A percentile compares a stretch with the other conserved stretches of the same genome.
phyloP scores from a whole-genome alignment of 1,140 invertebrate species.

The Panagrolaimus sp. region DNA sequence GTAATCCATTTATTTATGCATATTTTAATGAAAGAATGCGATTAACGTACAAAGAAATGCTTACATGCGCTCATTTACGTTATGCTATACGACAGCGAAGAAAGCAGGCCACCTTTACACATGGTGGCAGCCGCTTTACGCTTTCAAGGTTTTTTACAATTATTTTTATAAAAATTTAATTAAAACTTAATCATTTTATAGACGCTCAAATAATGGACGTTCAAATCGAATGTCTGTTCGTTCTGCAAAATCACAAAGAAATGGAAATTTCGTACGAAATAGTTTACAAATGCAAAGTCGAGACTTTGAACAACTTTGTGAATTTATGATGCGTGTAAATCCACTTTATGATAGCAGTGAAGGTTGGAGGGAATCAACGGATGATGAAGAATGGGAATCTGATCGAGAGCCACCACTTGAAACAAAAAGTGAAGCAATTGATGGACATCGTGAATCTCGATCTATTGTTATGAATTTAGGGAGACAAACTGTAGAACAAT shows the following conservation, averaged over 20 bases:
- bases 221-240: conserved; percentile 43
- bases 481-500: conserved; percentile 47
- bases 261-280: conserved; percentile 54
- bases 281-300: conserved; percentile 54
- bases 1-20: conserved; percentile 54
- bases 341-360: conserved; percentile 54
- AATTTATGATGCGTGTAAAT: conserved; percentile 56
- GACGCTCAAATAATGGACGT: conserved; percentile 39
- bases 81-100: conserved; percentile 36
- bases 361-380: conserved; percentile 47
- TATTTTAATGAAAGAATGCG: conserved; percentile 57
- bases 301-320: conserved; percentile 54
- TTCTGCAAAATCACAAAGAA: conserved; percentile 30
- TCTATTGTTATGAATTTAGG: conserved; percentile 46
- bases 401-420: conserved; percentile 22
- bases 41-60: conserved; percentile 44
- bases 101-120: conserved; percentile 28
- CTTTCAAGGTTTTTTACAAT: conserved; percentile 6
- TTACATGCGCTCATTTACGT: conserved; percentile 44
- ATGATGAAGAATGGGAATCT: conserved; percentile 32
- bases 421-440: conserved; percentile 20
- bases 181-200: conserved; percentile 20
- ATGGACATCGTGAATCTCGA: conserved; percentile 39
- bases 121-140: conserved; percentile 16
- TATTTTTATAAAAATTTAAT: not conserved